Evolutionary conservation across 2,113 vertebrate species (phyloP), one percentile per base, ranked within the genome.

Genomic region (Tetraodon nigroviridis): DNA sequence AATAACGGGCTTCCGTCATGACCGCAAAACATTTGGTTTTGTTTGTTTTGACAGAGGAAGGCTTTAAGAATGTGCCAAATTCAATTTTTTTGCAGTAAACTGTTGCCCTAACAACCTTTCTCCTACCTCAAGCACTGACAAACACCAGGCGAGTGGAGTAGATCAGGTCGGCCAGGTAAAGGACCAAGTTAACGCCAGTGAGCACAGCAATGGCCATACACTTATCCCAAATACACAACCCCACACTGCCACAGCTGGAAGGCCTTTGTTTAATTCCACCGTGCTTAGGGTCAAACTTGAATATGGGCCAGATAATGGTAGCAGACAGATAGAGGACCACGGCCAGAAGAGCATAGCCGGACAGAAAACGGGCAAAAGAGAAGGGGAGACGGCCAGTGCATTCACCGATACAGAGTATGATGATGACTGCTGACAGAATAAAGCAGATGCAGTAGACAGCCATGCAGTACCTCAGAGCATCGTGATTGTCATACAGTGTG

Each of bases 361-460:
- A 93, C 51, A 95, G 85, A 83, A 94, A 95, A 13, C 87, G 92
- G 19, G 92, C 89, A 27, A 95, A 94, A 0, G 93, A 71, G 53
- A 91, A 89, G 12, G 92, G 93, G 10, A 96, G 85, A 81, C 81
- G 81, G 41, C 92, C 90, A 3, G 94, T 95, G 81, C 91, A 94
- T 58, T 95, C 92, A 0, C 90, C 90, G 0, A 96, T 78, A 67
- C 93, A 94, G 53, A 96, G 81, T 45, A 95, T 62, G 70, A 96
- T 92, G 64, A 94, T 87, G 69, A 74, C 84, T 0, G 91, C 89
- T 0, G 93, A 93, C 52, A 96, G 76, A 75, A 96, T 93, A 89
- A 96, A 96, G 80, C 94, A 96, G 80, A 96, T 92, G 82, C 93
- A 92, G 5, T 93, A 95, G 11, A 94, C 93, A 0, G 93, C 76